Base-by-base conservation (phyloP, 2,797 vertebrate genomes). In the Helicolenus hilgendorfi region DNA sequence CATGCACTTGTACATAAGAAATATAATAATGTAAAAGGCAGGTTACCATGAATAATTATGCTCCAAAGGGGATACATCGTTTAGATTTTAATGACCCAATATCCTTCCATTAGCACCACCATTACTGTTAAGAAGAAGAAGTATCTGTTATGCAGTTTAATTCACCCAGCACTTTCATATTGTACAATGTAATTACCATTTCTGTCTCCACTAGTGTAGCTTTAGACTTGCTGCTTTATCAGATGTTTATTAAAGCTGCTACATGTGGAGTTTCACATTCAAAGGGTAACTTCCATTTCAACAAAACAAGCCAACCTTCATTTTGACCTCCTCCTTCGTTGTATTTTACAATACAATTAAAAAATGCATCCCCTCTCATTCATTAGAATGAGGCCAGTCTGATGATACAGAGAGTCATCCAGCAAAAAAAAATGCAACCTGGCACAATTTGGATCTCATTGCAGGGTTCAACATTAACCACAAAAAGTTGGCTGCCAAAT, bases 71-170 rank as follows among this genome's bases (percentile, higher is more conserved):
- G 69, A 69, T 73, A 27, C 62, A 56, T 82, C 27, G 5, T 64
- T 81, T 55, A 10, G 15, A 73, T 69, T 73, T 82, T 69, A 86
- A 82, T 69, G 33, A 70, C 45, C 71, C 38, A 1, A 5, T 6
- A 59, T 4, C 65, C 9, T 56, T 31, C 59, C 33, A 11, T 14
- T 71, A 29, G 70, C 62, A 62, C 33, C 58, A 62, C 8, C 53
- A 31, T 65, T 24, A 53, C 36, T 41, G n/a, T 27, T 62, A 55
- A 20, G 35, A 35, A 10, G n/a, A 41, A 71, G 45, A 62, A 45
- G n/a, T 53, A 53, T 10, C 56, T 35, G 22, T 60, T 49, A 3
- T 26, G 33, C 36, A 31, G 14, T 58, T 20, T 49, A 20, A 63
- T 35, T 70, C 20, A 65, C 2, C 18, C 13, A 11, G 38, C 10